Percentiles rank a stretch among this genome's conserved stretches.
Evolutionary conservation across 2,888 invertebrate genomes (phyloP).

Genomic region (Hemithea aestivaria): DNA sequence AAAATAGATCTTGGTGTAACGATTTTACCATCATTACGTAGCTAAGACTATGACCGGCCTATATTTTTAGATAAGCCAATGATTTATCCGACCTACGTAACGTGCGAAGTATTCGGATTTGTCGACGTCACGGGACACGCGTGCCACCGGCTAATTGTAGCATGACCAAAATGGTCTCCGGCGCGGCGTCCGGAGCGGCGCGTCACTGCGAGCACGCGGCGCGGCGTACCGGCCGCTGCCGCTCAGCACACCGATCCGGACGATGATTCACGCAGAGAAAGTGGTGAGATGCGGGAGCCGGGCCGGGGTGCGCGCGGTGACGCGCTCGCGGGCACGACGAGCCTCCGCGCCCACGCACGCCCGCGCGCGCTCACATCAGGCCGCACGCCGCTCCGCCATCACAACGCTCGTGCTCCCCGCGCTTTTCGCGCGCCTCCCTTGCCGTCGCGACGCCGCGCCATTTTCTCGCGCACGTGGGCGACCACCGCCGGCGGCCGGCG

Average conservation of each 20-base stretch:
- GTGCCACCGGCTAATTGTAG: conserved; percentile 70
- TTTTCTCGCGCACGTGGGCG: conserved; percentile 78
- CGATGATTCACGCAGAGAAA: conserved; percentile 61
- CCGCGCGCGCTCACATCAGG: conserved; percentile 45
- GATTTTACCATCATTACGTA: conserved; percentile 47
- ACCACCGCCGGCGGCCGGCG: conserved; percentile 47
- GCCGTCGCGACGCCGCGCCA: conserved; percentile 75
- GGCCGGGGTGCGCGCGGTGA: conserved; percentile 34
- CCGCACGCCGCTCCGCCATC: conserved; percentile 47
- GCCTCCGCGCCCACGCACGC: conserved; percentile 66
- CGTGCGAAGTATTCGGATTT: conserved; percentile 56
- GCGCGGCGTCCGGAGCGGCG: conserved; percentile 32
- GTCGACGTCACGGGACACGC: conserved; percentile 68
- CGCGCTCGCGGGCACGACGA: conserved; percentile 50
- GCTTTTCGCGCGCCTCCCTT: conserved; percentile 75
- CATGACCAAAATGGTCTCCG: conserved; percentile 70
- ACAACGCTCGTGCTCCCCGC: conserved; percentile 67
- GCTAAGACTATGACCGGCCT: conserved; percentile 47
- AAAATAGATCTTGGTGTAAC: conserved; percentile 38
- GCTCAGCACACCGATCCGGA: conserved; percentile 55
- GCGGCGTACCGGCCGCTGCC: conserved; percentile 30
- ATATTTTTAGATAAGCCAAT: conserved; percentile 62
- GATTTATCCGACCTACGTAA: conserved; percentile 67
- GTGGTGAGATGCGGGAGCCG: conserved; percentile 37
- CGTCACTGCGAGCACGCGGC: conserved; percentile 38